Conservation (phyloP, 2,113 vertebrate species). For the Percopsis transmontana region DNA sequence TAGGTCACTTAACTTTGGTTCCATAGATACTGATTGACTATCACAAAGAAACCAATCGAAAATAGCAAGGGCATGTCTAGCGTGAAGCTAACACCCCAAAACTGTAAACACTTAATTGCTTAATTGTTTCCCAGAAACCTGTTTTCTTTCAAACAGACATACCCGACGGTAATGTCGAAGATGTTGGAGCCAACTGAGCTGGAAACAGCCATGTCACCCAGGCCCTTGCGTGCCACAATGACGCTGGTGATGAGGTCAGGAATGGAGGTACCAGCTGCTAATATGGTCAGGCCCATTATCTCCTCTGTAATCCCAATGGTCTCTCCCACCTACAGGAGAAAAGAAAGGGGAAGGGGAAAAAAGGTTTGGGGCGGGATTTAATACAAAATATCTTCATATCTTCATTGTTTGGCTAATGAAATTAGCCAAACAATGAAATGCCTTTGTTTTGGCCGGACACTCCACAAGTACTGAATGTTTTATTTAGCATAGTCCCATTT, state of each 20-base stretch:
- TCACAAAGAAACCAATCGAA: too few species aligned
- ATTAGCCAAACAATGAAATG: too few species aligned
- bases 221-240: conserved; percentile 94
- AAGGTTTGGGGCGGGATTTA: conserved; percentile 50
- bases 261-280: conserved; percentile 95
- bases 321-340: conserved; percentile 85
- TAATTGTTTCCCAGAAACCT: too few species aligned
- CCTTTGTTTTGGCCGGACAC: too few species aligned
- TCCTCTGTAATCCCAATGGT: conserved; percentile 96
- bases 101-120: too few species aligned
- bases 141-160: conserved; percentile 9
- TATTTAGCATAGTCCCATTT: too few species aligned
- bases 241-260: conserved; percentile 97
- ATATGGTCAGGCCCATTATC: conserved; percentile 95
- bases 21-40: too few species aligned
- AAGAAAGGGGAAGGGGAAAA: conserved; percentile 7
- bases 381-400: conserved; percentile 59
- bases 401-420: not conserved
- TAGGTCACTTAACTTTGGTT: too few species aligned
- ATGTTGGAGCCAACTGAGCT: conserved; percentile 97
- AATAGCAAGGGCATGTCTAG: too few species aligned
- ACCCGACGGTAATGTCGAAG: conserved; percentile 97
- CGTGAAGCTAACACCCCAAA: too few species aligned
- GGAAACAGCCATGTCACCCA: conserved; percentile 95
- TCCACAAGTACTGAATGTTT: too few species aligned